Base-by-base conservation (phyloP, 2,888 invertebrate species). In the Apamea monoglypha region DNA sequence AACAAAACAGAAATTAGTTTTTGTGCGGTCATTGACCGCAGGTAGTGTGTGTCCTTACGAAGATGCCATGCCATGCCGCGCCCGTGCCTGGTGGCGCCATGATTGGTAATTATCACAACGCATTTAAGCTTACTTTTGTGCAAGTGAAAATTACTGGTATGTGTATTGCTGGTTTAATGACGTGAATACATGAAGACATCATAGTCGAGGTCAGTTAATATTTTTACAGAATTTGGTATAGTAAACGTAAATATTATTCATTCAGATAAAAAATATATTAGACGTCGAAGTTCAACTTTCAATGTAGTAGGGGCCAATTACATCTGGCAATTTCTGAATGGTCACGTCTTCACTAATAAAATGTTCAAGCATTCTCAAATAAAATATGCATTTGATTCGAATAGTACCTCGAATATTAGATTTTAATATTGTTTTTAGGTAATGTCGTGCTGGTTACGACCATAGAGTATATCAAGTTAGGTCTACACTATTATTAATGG, bases 371-470 rank as follows among this genome's bases (percentile, higher is more conserved):
- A 53, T 66, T 87, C 76, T 80, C 72, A 67, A 77, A 67, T 87
- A 75, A 72, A 81, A 76, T 70, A 64, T 84, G 86, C 87, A 90
- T 89, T 86, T 89, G 25, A 73, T 83, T 86, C 80, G 88, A 85
- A 84, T 83, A 44, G 32, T 85, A 80, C 67, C 86, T 90, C 89
- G 84, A 89, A 89, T 85, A 68, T 74, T 83, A 80, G 76, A 64
- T 71, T 29, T 36, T 72, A 67, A 56, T 68, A n/a, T 83, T 76
- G 59, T 79, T 73, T 71, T 78, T 82, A 83, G 70, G 18, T 14
- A 70, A 50, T 66, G 91, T 93, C 91, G 93, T 93, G 93, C 93
- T 93, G 93, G 93, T 74, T 90, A 89, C 93, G 93, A 91, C 92
- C 80, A 53, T 75, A 77, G 53, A 74, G 29, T 83, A 68, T 79